Percentiles rank a stretch among this genome's conserved stretches.
These are phyloP conservation scores for Lasioglossum pauxillum DNA, from an alignment of 2,888 invertebrate species.

Conservation along the genomic window DNA sequence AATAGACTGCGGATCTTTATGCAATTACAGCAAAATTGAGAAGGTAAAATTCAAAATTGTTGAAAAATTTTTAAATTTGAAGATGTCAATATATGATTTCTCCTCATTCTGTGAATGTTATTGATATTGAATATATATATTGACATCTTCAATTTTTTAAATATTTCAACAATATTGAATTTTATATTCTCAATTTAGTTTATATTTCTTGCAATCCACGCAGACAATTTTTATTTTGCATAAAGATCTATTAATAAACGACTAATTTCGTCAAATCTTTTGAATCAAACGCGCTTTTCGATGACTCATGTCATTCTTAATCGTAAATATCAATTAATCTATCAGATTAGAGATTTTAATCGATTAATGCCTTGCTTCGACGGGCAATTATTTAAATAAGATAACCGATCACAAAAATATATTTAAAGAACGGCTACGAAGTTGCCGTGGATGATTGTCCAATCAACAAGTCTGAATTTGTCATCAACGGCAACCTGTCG, in stretches of 20 bases:
- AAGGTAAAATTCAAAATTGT: too few species aligned
- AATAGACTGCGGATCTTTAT: too few species aligned
- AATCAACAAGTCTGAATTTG: conserved; percentile 34
- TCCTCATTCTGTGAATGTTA: too few species aligned
- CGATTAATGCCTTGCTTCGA: not conserved
- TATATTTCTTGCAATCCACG: too few species aligned
- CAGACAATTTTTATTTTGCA: too few species aligned
- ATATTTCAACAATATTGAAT: too few species aligned
- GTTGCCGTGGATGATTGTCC: conserved; percentile 39
- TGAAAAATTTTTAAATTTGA: too few species aligned
- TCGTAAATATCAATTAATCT: not conserved
- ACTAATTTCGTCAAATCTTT: not conserved
- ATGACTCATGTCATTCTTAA: not conserved
- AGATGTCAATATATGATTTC: too few species aligned
- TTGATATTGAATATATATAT: too few species aligned
- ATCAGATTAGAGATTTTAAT: not conserved
- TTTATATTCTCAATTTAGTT: too few species aligned
- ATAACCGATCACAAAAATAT: not conserved
- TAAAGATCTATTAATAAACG: not conserved
- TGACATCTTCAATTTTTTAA: too few species aligned
- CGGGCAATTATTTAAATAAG: not conserved
- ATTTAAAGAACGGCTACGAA: conserved; percentile 34
- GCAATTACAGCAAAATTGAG: too few species aligned
- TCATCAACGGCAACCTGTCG: conserved; percentile 47
- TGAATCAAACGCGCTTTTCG: not conserved